Conservation (phyloP, 2,888 invertebrate genomes). For the Cancer borealis region DNA sequence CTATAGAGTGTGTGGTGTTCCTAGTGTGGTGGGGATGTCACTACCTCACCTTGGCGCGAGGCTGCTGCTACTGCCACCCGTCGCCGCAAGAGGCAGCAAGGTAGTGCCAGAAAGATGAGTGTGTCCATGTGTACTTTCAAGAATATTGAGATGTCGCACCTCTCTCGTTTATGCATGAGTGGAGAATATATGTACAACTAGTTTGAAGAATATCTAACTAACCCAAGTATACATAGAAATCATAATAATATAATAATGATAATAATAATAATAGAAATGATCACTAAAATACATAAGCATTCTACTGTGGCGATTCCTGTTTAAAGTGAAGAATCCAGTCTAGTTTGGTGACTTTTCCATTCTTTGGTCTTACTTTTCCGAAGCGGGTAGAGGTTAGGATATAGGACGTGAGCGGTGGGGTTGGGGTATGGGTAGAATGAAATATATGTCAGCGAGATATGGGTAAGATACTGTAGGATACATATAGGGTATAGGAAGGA, state of each 20-base stretch:
- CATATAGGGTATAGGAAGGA: not conserved
- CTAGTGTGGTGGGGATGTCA: not conserved
- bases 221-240: not conserved
- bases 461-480: not conserved
- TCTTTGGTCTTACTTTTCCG: not conserved
- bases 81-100: not conserved
- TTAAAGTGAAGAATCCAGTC: not conserved
- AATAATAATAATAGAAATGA: not conserved
- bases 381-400: not conserved
- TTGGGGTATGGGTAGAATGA: not conserved
- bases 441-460: not conserved
- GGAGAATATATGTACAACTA: not conserved
- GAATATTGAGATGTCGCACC: not conserved
- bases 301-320: not conserved
- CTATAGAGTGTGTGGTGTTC: slow-evolving; percentile 3
- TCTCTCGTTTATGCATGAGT: not conserved
- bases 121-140: not conserved
- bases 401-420: not conserved
- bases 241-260: not conserved
- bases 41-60: slow-evolving; percentile 17
- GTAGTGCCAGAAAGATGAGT: not conserved
- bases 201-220: not conserved
- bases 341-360: not conserved
- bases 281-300: not conserved
- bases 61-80: not conserved